Percentiles rank a stretch among this genome's conserved stretches.
Conservation (phyloP, 2,888 invertebrate genomes). For the Scrobipalpa costella region DNA sequence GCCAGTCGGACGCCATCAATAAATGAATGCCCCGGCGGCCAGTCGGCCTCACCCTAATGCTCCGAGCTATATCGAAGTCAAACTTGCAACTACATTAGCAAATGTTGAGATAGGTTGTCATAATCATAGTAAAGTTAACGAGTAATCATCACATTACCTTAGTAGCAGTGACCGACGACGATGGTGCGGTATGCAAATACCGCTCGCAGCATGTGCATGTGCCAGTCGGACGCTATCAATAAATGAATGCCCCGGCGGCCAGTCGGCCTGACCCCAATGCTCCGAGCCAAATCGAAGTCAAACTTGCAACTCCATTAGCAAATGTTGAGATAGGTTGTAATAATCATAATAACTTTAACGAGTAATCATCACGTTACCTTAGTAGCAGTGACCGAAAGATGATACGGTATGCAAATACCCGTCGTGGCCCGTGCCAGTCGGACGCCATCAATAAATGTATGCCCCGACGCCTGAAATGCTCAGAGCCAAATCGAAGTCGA, state of each 20-base stretch:
- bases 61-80: slow-evolving; percentile 1
- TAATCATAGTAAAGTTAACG: background rate
- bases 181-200: slow-evolving; percentile 46
- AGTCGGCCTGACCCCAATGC: slow-evolving; percentile 19
- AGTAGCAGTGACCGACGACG: slow-evolving; percentile 28
- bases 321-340: background rate
- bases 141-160: background rate
- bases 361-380: background rate
- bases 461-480: slow-evolving; percentile 19
- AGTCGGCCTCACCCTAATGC: slow-evolving; percentile 18
- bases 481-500: slow-evolving; percentile 1
- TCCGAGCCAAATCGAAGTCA: slow-evolving; percentile 4
- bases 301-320: slow-evolving; percentile 11
- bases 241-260: slow-evolving; percentile 20
- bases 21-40: slow-evolving; percentile 20
- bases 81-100: slow-evolving; percentile 11
- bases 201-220: slow-evolving; percentile 27
- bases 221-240: slow-evolving; percentile 22
- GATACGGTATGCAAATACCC: slow-evolving; percentile 45
- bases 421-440: slow-evolving; percentile 24
- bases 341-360: background rate
- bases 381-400: slow-evolving; percentile 27
- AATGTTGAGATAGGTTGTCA: too few species aligned
- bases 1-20: slow-evolving; percentile 22
- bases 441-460: slow-evolving; percentile 25